These are phyloP conservation scores for Eupithecia tripunctaria DNA, from an alignment of 2,888 invertebrate genomes.

Conservation along the genomic window DNA sequence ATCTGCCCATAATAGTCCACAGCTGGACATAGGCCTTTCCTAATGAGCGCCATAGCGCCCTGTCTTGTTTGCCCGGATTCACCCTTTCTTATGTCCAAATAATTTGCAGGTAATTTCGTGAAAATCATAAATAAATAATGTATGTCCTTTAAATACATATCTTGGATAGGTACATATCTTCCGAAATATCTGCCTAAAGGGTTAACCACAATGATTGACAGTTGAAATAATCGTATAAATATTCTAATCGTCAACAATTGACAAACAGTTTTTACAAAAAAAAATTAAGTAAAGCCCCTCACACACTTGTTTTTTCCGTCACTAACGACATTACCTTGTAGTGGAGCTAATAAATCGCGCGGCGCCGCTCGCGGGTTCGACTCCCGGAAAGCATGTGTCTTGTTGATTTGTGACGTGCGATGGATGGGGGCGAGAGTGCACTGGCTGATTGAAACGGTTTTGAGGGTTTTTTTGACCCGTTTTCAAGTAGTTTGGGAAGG, in stretches of 20 bases:
- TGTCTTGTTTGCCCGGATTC: neutral
- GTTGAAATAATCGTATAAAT: neutral
- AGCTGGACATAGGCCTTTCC: neutral
- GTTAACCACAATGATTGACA: neutral
- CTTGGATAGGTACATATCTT: neutral
- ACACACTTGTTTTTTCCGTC: slow-evolving; percentile 51
- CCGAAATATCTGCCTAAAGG: neutral
- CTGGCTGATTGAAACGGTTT: slow-evolving; percentile 37
- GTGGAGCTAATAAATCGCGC: slow-evolving; percentile 72
- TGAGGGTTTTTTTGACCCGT: slow-evolving; percentile 17
- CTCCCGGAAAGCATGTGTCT: slow-evolving; percentile 79
- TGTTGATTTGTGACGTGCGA: slow-evolving; percentile 78
- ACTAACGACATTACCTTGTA: slow-evolving; percentile 68
- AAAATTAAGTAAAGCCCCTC: slow-evolving; percentile 32
- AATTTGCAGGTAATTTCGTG: neutral
- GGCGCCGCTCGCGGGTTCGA: slow-evolving; percentile 69
- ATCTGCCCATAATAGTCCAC: neutral
- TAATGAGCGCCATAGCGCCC: neutral
- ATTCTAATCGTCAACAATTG: neutral
- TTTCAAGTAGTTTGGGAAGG: slow-evolving; percentile 7
- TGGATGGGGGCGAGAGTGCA: slow-evolving; percentile 61
- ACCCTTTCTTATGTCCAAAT: neutral
- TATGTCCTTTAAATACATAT: neutral
- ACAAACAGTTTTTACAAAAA: slow-evolving; percentile 10
- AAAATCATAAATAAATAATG: too few relatives aligned